Conservation (phyloP, 2,113 vertebrate species). For the Eudyptes chrysolophus region DNA sequence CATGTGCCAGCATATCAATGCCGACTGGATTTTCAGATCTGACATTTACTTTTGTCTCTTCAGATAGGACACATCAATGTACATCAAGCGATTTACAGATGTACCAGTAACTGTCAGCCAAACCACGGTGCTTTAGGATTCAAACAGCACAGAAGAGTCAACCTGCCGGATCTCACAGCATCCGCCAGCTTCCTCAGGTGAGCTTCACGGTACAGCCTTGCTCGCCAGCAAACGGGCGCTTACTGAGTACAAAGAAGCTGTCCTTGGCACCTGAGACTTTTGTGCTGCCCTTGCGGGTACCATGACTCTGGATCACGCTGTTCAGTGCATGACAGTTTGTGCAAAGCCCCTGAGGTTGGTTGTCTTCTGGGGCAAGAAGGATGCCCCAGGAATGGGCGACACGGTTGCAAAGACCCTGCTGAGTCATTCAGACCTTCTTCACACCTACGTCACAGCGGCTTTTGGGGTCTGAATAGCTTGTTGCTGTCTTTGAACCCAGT, state of each 20-base stretch:
- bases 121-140: conserved; percentile 51
- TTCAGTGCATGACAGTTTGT: background rate
- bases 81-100: conserved; percentile 54
- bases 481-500: background rate
- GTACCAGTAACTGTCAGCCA: conserved; percentile 52
- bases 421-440: background rate
- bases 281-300: background rate
- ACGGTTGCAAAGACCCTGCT: background rate
- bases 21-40: background rate
- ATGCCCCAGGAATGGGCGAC: background rate
- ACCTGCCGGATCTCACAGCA: conserved; percentile 43
- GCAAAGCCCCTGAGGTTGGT: background rate
- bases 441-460: background rate
- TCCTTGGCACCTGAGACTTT: background rate
- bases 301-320: background rate
- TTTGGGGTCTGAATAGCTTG: background rate
- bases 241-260: background rate
- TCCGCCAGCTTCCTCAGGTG: background rate
- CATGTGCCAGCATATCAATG: background rate
- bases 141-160: conserved; percentile 29
- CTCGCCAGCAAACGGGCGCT: background rate
- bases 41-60: background rate
- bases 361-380: background rate
- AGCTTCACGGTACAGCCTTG: background rate
- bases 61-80: conserved; percentile 26